Conservation (phyloP, 23 tunicate species). For the Trididemnum miniatum region DNA sequence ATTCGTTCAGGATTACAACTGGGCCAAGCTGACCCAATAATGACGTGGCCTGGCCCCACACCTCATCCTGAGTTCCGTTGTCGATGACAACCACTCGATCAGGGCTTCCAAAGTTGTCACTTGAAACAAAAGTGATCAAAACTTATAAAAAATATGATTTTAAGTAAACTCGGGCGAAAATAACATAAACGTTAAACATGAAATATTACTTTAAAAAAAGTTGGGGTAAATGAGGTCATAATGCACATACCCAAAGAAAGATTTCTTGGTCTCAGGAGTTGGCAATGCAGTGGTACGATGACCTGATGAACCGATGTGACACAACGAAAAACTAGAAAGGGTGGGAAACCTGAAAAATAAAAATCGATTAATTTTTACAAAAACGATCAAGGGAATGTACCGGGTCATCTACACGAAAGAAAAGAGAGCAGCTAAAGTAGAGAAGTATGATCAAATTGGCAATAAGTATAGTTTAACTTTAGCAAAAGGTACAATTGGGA, state of each 20-base stretch:
- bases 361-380: too few species aligned
- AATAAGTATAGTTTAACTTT: too few species aligned
- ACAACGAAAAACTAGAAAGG: constrained; percentile 52
- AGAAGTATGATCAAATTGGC: too few species aligned
- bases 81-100: constrained; percentile 87
- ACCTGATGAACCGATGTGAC: constrained; percentile 87
- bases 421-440: too few species aligned
- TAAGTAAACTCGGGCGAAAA: too few species aligned
- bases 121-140: too few species aligned
- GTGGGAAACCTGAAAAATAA: constrained; percentile 56
- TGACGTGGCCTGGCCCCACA: constrained; percentile 94
- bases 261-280: constrained; percentile 16
- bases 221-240: neutral
- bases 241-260: too few species aligned
- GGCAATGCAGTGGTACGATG: constrained; percentile 63
- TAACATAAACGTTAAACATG: neutral
- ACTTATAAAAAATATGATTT: too few species aligned
- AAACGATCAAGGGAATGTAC: too few species aligned
- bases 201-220: neutral
- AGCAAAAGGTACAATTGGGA: too few species aligned
- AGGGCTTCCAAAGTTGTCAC: constrained; percentile 53
- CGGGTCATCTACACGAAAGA: too few species aligned
- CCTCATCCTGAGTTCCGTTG: constrained; percentile 80
- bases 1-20: constrained; percentile 74
- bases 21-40: constrained; percentile 82